Conservation (phyloP, 2,797 vertebrate genomes). For the Pangasius macronema region DNA sequence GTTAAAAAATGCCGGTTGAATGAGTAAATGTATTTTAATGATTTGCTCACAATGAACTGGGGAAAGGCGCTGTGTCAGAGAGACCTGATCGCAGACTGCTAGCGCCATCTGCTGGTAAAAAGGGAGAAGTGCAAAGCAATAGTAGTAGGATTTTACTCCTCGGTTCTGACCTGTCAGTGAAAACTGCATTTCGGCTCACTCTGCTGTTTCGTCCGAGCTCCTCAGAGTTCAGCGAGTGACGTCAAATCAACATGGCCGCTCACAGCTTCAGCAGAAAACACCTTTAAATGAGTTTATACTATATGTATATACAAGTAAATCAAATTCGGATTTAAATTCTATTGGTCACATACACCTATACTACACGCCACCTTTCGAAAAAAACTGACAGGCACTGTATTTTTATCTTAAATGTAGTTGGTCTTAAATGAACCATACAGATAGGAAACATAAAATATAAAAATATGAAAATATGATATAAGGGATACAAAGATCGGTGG, state of each 20-base stretch:
- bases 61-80: background rate
- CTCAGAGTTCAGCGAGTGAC: background rate
- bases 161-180: background rate
- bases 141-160: background rate
- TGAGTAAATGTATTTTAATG: background rate
- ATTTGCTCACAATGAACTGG: background rate
- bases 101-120: slow-evolving; percentile 13
- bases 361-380: too few species aligned
- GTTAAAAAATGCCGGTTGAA: background rate
- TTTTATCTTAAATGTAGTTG: too few species aligned
- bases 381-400: too few species aligned
- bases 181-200: background rate
- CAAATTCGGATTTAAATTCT: too few species aligned
- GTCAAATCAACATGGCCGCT: background rate
- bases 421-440: too few species aligned
- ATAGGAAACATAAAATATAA: too few species aligned
- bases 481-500: too few species aligned
- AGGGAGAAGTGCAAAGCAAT: background rate
- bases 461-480: too few species aligned
- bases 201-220: background rate
- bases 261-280: background rate
- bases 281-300: background rate
- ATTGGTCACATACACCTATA: too few species aligned
- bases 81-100: too few species aligned
- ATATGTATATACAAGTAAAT: background rate